Evolutionary conservation across 1,140 invertebrate species (phyloP).

Genomic region (Wasmannia auropunctata): DNA sequence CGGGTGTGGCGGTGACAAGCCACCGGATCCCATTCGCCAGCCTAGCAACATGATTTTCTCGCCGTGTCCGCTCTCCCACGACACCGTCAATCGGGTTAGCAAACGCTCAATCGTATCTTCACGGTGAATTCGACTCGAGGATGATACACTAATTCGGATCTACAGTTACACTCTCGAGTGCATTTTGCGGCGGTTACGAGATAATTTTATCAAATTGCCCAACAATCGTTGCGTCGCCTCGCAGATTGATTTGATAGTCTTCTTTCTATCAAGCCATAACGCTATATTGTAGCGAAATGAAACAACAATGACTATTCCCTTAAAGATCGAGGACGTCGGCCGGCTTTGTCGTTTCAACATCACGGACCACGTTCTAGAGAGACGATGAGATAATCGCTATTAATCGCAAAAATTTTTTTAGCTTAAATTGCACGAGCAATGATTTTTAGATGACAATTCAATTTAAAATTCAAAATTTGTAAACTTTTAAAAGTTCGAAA

Average conservation of each 20-base stretch:
- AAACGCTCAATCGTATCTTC: neutral
- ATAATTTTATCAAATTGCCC: conserved; percentile 31
- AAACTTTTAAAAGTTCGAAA: neutral
- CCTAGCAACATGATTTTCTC: conserved; percentile 70
- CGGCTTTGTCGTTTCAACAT: conserved; percentile 15
- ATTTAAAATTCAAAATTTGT: neutral
- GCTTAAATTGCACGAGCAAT: neutral
- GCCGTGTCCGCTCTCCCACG: conserved; percentile 75
- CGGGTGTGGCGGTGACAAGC: conserved; percentile 74
- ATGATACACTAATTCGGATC: conserved; percentile 13
- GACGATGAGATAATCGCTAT: neutral
- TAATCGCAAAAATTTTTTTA: neutral
- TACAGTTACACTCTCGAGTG: neutral
- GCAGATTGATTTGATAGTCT: conserved; percentile 19
- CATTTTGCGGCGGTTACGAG: conserved; percentile 25
- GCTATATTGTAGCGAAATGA: conserved; percentile 25
- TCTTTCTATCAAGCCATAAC: conserved; percentile 11
- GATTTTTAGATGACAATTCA: neutral
- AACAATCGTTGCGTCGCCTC: conserved; percentile 17
- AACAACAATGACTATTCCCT: conserved; percentile 14
- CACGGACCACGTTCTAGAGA: neutral
- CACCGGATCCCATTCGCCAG: conserved; percentile 70
- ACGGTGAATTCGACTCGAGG: neutral
- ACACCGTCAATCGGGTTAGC: conserved; percentile 79
- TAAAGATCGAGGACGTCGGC: neutral